phyloP scores from a whole-genome alignment of 35 echinoderm and acorn worm genomes.

The Eucidaris tribuloides region DNA sequence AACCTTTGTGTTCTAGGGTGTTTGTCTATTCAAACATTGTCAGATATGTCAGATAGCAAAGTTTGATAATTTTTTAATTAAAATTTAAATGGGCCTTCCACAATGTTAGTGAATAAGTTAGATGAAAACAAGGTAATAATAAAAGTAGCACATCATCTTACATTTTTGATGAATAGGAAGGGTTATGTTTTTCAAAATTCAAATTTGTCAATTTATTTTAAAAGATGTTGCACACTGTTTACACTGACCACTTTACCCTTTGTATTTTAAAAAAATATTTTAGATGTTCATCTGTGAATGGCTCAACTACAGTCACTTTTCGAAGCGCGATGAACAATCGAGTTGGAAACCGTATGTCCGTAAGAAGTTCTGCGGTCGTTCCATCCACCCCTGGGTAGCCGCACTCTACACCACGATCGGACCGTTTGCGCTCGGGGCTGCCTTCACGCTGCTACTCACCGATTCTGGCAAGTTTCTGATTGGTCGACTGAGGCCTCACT shows the following conservation, averaged over 20 bases:
- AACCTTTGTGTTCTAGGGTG: too few relatives aligned
- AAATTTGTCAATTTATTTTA: not conserved
- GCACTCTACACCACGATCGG: slow-evolving; percentile 67
- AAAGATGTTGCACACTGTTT: not conserved
- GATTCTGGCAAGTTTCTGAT: slow-evolving; percentile 60
- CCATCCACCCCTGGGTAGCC: slow-evolving; percentile 36
- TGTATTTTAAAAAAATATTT: not conserved
- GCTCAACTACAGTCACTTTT: slow-evolving; percentile 26
- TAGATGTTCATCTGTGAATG: slow-evolving; percentile 61
- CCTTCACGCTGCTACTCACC: slow-evolving; percentile 38
- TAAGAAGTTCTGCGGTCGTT: slow-evolving; percentile 18
- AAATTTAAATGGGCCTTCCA: too few relatives aligned
- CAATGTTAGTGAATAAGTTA: too few relatives aligned
- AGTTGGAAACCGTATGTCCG: slow-evolving; percentile 34
- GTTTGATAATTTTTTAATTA: too few relatives aligned
- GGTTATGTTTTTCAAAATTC: too few relatives aligned
- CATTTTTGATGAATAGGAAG: too few relatives aligned
- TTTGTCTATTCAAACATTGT: too few relatives aligned
- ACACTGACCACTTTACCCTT: not conserved
- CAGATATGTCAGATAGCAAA: too few relatives aligned
- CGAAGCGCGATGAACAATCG: not conserved
- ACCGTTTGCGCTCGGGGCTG: slow-evolving; percentile 39
- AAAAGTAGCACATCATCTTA: too few relatives aligned
- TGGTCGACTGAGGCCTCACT: slow-evolving; percentile 71
- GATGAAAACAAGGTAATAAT: too few relatives aligned